phyloP scores from a whole-genome alignment of 2,797 vertebrate species.

The Lacerta bilineata region DNA sequence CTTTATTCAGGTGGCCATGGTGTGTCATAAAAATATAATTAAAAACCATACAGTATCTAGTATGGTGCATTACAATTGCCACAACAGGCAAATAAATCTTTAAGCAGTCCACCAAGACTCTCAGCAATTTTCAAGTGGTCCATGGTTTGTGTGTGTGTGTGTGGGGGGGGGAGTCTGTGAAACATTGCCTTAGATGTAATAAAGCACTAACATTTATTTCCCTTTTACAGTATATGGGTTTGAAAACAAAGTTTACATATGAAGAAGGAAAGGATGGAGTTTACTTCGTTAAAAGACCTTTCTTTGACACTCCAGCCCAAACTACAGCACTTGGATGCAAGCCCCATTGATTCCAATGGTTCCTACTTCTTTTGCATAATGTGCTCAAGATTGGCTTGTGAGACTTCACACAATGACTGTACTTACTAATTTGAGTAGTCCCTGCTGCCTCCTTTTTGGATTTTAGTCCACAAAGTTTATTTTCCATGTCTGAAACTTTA shows the following conservation, averaged over 20 bases:
- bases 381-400: neutral
- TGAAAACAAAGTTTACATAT: neutral
- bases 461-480: slow-evolving; percentile 4
- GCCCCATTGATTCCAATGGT: neutral
- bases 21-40: too few species aligned
- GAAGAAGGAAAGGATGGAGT: neutral
- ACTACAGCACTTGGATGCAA: neutral
- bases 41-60: too few species aligned
- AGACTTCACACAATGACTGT: neutral
- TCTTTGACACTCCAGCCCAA: neutral
- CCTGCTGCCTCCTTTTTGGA: slow-evolving; percentile 1
- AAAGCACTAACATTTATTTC: neutral
- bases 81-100: too few species aligned
- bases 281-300: neutral
- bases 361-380: neutral
- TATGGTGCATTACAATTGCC: too few species aligned
- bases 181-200: neutral
- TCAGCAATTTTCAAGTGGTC: too few species aligned
- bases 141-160: too few species aligned
- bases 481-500: neutral
- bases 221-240: neutral
- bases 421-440: neutral
- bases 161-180: too few species aligned
- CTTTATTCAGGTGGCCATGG: too few species aligned
- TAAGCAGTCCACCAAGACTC: too few species aligned